Evolutionary conservation across 92 coral and sea anemone species (phyloP).

Genomic region (Pocillopora grandis): DNA sequence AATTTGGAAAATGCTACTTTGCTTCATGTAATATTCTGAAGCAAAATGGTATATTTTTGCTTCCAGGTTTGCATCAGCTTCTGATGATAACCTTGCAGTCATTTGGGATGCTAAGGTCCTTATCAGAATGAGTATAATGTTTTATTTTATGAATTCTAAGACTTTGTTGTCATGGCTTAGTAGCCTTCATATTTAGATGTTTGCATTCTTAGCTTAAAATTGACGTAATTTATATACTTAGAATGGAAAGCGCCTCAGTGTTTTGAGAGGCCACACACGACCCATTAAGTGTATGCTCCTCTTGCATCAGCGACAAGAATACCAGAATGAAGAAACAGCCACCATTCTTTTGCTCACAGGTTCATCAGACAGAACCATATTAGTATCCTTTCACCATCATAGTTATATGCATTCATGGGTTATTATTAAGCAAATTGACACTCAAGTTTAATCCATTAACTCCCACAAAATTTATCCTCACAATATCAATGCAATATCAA

Average conservation of each 20-base stretch:
- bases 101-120: slow-evolving; percentile 92
- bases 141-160: background rate
- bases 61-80: slow-evolving; percentile 86
- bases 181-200: background rate
- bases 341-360: slow-evolving; percentile 81
- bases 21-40: background rate
- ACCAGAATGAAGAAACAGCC: slow-evolving; percentile 53
- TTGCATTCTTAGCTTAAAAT: background rate
- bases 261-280: slow-evolving; percentile 82
- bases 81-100: slow-evolving; percentile 91
- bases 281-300: slow-evolving; percentile 93
- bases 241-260: slow-evolving; percentile 81
- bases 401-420: too few species aligned
- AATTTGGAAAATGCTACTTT: too few species aligned
- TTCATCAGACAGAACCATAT: slow-evolving; percentile 91
- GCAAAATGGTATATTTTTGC: background rate
- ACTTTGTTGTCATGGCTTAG: too few species aligned
- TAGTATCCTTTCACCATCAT: slow-evolving; percentile 70
- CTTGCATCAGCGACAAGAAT: slow-evolving; percentile 70
- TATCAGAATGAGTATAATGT: background rate
- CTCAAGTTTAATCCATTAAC: too few species aligned
- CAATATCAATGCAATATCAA: too few species aligned
- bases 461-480: too few species aligned
- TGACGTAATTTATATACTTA: slow-evolving; percentile 11
- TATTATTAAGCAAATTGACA: too few species aligned